Evolutionary conservation across 1,140 invertebrate species (phyloP).

Genomic region (Proctacanthus coquilletti): DNA sequence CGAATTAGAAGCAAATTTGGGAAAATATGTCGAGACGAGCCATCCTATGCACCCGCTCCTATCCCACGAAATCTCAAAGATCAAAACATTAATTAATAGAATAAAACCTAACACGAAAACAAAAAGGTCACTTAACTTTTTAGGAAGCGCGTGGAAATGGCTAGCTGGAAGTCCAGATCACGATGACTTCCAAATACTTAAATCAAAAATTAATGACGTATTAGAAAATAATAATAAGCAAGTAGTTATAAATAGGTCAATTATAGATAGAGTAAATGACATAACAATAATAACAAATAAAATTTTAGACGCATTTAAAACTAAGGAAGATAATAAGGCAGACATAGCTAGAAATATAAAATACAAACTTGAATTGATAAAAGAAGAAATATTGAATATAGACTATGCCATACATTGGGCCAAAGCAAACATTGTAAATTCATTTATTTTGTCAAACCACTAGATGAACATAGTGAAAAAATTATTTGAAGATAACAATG

Average conservation of each 20-base stretch:
- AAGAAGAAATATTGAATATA: slow-evolving; percentile 5
- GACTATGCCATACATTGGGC: slow-evolving; percentile 4
- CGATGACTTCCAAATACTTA: slow-evolving; percentile 4
- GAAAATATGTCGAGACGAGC: too few relatives aligned
- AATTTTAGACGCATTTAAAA: too few relatives aligned
- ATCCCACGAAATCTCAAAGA: too few relatives aligned
- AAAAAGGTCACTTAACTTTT: slow-evolving; percentile 1
- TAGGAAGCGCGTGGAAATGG: slow-evolving; percentile 6
- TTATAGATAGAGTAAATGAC: slow-evolving; percentile 4
- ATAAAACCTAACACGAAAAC: neutral
- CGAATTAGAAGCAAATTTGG: neutral
- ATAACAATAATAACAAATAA: slow-evolving; percentile 5
- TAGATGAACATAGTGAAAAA: slow-evolving; percentile 5
- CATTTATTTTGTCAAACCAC: slow-evolving; percentile 3
- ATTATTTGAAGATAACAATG: slow-evolving; percentile 3
- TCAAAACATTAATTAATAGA: too few relatives aligned
- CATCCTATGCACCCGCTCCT: too few relatives aligned
- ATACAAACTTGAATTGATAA: slow-evolving; percentile 4
- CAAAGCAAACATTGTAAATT: slow-evolving; percentile 7
- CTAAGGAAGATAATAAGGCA: neutral
- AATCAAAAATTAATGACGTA: slow-evolving; percentile 4
- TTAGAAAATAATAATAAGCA: slow-evolving; percentile 9
- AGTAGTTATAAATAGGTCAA: slow-evolving; percentile 6
- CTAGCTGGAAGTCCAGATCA: slow-evolving; percentile 5
- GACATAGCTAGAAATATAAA: slow-evolving; percentile 1